Percentiles rank a stretch among this genome's conserved stretches.
Conservation (phyloP, 2,888 invertebrate genomes). For the Dynastes hyllus region DNA sequence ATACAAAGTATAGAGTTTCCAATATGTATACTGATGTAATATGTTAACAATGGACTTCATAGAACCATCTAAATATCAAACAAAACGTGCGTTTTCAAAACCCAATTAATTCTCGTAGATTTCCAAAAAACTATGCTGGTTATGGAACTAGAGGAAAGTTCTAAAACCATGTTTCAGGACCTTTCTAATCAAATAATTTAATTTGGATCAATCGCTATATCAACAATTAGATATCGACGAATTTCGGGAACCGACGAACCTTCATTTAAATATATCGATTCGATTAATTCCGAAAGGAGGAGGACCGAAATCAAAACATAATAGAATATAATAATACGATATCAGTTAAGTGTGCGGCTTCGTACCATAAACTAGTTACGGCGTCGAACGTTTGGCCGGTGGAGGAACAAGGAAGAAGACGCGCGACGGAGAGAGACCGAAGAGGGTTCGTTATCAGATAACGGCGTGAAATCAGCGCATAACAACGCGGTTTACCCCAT, state of each 20-base stretch:
- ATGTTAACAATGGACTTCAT: too few species aligned
- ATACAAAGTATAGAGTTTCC: too few species aligned
- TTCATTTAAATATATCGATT: constrained; percentile 44
- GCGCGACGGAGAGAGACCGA: constrained; percentile 58
- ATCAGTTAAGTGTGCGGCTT: constrained; percentile 53
- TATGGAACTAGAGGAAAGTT: too few species aligned
- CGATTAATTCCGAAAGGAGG: constrained; percentile 29
- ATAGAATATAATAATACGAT: constrained; percentile 49
- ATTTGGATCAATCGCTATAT: too few species aligned
- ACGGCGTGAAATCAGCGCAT: constrained; percentile 71
- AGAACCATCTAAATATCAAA: too few species aligned
- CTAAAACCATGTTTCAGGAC: too few species aligned
- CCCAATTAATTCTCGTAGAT: too few species aligned
- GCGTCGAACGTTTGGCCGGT: constrained; percentile 8
- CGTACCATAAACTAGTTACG: constrained; percentile 41
- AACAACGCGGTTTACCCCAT: constrained; percentile 72
- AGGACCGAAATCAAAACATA: constrained; percentile 48
- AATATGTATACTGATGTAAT: too few species aligned
- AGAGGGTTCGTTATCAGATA: constrained; percentile 69
- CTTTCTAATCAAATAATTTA: too few species aligned
- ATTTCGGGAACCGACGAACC: constrained; percentile 14
- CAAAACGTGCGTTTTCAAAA: too few species aligned
- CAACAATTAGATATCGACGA: constrained; percentile 14
- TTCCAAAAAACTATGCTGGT: too few species aligned
- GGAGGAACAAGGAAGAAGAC: not conserved